Evolutionary conservation across 1,140 invertebrate genomes (phyloP).

Genomic region (Papilio dardanus): DNA sequence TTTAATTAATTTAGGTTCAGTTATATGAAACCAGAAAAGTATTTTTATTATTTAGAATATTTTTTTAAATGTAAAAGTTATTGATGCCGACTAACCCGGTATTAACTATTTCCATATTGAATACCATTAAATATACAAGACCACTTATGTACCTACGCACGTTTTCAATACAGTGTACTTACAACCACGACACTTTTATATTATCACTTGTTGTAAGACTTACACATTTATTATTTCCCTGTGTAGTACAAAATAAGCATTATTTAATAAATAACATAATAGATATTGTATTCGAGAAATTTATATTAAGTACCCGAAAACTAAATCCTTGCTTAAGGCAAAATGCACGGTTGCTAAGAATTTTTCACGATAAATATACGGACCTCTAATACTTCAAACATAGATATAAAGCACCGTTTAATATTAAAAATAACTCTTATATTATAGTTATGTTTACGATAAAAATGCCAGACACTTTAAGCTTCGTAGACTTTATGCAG

Average conservation of each 20-base stretch:
- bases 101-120: too few relatives aligned
- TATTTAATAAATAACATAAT: neutral
- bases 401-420: neutral
- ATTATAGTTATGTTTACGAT: neutral
- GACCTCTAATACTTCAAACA: neutral
- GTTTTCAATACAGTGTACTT: neutral
- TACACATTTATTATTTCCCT: neutral
- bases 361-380: neutral
- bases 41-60: too few relatives aligned
- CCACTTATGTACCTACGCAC: neutral
- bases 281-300: neutral
- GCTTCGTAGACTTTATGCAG: neutral
- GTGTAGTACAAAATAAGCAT: neutral
- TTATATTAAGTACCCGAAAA: neutral
- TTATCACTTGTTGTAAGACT: neutral
- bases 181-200: neutral
- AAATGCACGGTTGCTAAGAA: neutral
- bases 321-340: neutral
- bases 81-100: too few relatives aligned
- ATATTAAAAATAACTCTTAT: neutral
- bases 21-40: too few relatives aligned
- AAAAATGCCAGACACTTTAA: neutral
- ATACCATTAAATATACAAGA: neutral
- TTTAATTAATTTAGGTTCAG: too few relatives aligned
- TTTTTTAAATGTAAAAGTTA: too few relatives aligned